Conservation (phyloP, 1,140 invertebrate genomes). For the Caerostris extrusa region DNA sequence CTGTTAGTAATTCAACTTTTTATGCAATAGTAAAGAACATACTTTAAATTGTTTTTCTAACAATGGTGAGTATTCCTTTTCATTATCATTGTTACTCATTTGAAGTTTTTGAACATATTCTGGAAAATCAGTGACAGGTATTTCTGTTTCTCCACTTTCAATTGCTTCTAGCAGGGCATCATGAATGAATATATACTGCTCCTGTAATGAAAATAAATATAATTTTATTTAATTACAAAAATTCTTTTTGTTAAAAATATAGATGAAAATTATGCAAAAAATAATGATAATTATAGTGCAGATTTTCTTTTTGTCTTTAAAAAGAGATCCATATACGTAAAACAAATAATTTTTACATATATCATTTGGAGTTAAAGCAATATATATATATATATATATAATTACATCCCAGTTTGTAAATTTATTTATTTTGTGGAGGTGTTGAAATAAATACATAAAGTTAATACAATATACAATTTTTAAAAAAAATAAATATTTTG, state of each 20-base stretch:
- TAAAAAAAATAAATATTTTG: conserved; percentile 10
- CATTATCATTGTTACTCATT: conserved; percentile 80
- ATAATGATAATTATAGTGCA: too few relatives aligned
- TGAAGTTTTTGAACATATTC: conserved; percentile 86
- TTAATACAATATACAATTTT: not conserved
- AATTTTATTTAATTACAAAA: too few relatives aligned
- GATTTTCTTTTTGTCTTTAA: too few relatives aligned
- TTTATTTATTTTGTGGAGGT: too few relatives aligned
- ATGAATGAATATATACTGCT: conserved; percentile 98
- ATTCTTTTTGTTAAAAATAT: too few relatives aligned
- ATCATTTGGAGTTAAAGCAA: too few relatives aligned
- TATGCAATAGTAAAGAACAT: not conserved
- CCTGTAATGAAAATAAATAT: conserved; percentile 80
- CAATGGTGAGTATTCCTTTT: conserved; percentile 75
- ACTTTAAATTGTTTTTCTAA: conserved; percentile 79
- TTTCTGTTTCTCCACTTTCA: conserved; percentile 93
- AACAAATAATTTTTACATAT: too few relatives aligned
- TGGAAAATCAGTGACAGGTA: conserved; percentile 85
- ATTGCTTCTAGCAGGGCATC: conserved; percentile 96
- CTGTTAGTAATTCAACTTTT: too few relatives aligned
- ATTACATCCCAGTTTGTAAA: too few relatives aligned
- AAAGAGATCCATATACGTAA: too few relatives aligned
- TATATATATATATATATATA: too few relatives aligned
- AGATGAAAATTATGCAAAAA: not conserved
- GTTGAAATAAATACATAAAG: too few relatives aligned